phyloP scores from a whole-genome alignment of 1,140 invertebrate genomes.

The Grapholita molesta region DNA sequence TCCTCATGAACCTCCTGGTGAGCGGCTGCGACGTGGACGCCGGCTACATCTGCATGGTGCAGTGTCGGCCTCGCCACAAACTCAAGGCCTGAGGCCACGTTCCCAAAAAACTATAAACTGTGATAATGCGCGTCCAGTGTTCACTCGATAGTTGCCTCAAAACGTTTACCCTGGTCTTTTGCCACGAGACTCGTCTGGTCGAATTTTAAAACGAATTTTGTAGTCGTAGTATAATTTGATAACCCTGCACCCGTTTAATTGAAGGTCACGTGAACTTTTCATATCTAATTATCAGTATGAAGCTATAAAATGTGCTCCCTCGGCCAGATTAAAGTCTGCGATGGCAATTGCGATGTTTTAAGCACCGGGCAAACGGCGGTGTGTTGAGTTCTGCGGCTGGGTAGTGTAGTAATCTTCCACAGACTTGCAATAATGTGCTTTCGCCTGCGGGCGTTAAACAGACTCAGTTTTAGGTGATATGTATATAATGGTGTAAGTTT shows the following conservation, averaged over 20 bases:
- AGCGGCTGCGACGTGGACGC: conserved; percentile 95
- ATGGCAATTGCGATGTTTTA: conserved; percentile 34
- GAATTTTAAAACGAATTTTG: conserved; percentile 47
- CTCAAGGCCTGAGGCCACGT: conserved; percentile 57
- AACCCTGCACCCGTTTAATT: conserved; percentile 26
- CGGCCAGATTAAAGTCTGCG: conserved; percentile 34
- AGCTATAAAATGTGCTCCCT: conserved; percentile 41
- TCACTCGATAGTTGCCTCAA: conserved; percentile 42
- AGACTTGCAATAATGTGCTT: conserved; percentile 47
- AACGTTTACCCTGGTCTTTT: conserved; percentile 25
- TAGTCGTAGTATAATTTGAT: conserved; percentile 7
- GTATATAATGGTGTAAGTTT: conserved; percentile 27
- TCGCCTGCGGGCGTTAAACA: conserved; percentile 33
- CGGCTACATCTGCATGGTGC: conserved; percentile 91
- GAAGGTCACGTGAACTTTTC: not conserved
- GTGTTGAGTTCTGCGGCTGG: conserved; percentile 29
- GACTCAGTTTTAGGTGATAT: conserved; percentile 35
- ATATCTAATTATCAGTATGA: conserved; percentile 26
- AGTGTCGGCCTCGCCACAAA: conserved; percentile 78
- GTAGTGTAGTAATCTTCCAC: conserved; percentile 43
- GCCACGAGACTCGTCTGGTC: conserved; percentile 37
- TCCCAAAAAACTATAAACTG: conserved; percentile 52
- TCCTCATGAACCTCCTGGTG: conserved; percentile 94
- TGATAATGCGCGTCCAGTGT: conserved; percentile 74
- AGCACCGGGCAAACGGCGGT: not conserved